Evolutionary conservation across 1,140 invertebrate genomes (phyloP).

Genomic region (Macrosteles quadrilineatus): DNA sequence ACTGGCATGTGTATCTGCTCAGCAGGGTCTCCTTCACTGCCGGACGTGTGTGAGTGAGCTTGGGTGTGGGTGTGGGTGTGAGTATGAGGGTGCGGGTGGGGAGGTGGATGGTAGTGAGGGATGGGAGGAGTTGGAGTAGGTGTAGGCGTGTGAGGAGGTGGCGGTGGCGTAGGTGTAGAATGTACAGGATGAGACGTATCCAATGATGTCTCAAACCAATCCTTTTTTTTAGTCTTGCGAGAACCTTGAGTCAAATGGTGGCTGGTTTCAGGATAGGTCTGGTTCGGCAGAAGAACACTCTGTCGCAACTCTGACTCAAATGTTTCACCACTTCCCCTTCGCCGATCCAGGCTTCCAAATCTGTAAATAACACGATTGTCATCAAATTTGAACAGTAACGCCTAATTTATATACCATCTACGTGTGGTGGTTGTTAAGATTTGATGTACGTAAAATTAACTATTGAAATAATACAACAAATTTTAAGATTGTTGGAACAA

Average conservation of each 20-base stretch:
- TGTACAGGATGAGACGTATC: constrained; percentile 49
- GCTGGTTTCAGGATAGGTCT: constrained; percentile 53
- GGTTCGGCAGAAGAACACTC: constrained; percentile 49
- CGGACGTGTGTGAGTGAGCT: constrained; percentile 5
- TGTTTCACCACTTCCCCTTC: constrained; percentile 40
- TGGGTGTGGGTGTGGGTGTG: constrained; percentile 33
- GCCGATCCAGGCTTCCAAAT: constrained; percentile 64
- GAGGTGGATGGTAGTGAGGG: background rate
- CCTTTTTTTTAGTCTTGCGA: constrained; percentile 61
- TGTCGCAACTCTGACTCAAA: constrained; percentile 10
- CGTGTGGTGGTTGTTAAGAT: no score
- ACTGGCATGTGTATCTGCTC: constrained; percentile 47
- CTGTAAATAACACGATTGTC: constrained; percentile 43
- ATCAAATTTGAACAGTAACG: no score
- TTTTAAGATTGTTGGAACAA: no score
- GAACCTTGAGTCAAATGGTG: constrained; percentile 56
- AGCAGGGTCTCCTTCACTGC: constrained; percentile 51
- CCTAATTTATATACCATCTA: no score
- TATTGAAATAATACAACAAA: no score
- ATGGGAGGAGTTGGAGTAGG: constrained; percentile 44
- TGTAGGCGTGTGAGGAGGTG: constrained; percentile 38
- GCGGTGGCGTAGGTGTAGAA: constrained; percentile 41
- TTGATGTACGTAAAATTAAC: no score
- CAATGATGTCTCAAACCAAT: constrained; percentile 73
- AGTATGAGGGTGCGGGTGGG: background rate